Evolutionary conservation across 2,888 invertebrate species (phyloP).

Genomic region (Chrysodeixis includens): DNA sequence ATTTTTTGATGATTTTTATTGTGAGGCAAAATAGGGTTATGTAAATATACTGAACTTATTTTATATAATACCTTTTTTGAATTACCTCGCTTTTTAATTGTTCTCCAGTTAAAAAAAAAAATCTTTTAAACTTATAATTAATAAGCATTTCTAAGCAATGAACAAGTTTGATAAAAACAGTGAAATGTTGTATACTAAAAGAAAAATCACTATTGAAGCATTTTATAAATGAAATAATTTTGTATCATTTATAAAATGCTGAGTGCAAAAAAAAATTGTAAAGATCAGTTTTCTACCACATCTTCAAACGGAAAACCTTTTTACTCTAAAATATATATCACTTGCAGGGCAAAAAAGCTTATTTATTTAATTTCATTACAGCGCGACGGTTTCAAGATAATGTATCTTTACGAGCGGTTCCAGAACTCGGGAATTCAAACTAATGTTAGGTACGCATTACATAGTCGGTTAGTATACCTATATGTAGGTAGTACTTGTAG

Average conservation of each 20-base stretch:
- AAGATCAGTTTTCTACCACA: not conserved
- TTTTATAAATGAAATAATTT: too few relatives aligned
- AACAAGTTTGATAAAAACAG: too few relatives aligned
- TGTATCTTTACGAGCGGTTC: conserved; percentile 37
- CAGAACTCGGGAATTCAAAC: conserved; percentile 32
- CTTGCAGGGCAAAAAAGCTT: conserved; percentile 10
- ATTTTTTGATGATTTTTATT: not conserved
- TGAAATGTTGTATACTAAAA: too few relatives aligned
- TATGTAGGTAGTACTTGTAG: conserved; percentile 32
- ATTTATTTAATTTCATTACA: conserved; percentile 35
- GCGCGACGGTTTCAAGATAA: conserved; percentile 35
- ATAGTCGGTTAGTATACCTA: conserved; percentile 15
- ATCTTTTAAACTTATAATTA: too few relatives aligned
- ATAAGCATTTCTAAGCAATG: too few relatives aligned
- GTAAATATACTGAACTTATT: not conserved
- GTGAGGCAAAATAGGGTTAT: not conserved
- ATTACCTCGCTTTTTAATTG: too few relatives aligned
- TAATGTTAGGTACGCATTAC: conserved; percentile 28
- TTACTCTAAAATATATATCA: not conserved
- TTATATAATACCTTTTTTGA: too few relatives aligned
- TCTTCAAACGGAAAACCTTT: not conserved
- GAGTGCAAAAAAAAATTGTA: not conserved
- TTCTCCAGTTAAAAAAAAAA: too few relatives aligned
- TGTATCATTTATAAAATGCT: too few relatives aligned
- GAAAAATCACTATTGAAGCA: too few relatives aligned